phyloP scores from a whole-genome alignment of 2,113 vertebrate genomes.

The Lipotes vexillifer region DNA sequence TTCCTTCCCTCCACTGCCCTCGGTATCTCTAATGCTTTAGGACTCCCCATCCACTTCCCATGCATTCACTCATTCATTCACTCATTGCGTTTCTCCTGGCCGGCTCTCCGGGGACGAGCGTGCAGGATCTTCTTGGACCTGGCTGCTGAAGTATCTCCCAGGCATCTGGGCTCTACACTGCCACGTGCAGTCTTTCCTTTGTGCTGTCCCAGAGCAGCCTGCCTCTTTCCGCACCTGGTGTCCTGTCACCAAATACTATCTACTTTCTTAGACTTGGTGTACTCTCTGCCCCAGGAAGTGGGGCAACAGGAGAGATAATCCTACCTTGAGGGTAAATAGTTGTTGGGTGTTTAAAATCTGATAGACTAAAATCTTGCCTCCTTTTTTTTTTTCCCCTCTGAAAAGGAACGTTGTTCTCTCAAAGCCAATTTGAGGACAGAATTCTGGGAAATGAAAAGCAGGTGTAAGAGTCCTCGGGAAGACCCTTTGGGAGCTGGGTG shows the following conservation, averaged over 20 bases:
- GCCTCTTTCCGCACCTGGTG: background rate
- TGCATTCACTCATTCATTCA: background rate
- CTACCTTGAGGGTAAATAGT: background rate
- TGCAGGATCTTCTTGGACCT: too few relatives aligned
- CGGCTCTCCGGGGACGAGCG: background rate
- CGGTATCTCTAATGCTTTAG: background rate
- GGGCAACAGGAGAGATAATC: background rate
- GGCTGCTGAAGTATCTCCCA: background rate
- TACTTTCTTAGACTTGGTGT: background rate
- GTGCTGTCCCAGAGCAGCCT: background rate
- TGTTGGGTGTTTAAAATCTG: background rate
- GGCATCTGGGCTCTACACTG: background rate
- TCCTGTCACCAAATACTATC: background rate
- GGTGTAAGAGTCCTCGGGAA: background rate
- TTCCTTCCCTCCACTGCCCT: background rate
- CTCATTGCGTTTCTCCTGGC: background rate
- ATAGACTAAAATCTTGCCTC: background rate
- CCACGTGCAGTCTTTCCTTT: fast-evolving
- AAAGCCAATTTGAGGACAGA: background rate
- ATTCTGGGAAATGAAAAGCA: background rate
- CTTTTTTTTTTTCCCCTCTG: fast-evolving
- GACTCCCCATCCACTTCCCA: background rate
- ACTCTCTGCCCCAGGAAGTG: background rate
- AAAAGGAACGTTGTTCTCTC: background rate
- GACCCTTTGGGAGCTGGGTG: background rate